Conservation (phyloP, 1,140 invertebrate species). For the Pseudoatta argentina region DNA sequence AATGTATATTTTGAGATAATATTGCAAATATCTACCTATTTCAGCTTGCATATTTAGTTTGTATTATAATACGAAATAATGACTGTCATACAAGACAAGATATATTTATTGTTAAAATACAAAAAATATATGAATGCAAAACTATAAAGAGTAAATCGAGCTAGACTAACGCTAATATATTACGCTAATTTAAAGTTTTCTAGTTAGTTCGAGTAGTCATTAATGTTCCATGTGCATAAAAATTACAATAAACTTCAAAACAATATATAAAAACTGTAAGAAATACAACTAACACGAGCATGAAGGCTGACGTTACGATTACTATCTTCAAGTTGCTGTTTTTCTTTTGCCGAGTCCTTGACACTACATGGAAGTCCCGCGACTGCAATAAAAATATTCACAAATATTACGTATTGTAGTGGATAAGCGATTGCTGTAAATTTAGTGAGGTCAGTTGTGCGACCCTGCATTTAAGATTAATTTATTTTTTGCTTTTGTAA, state of each 20-base stretch:
- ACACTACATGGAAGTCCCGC: constrained; percentile 67
- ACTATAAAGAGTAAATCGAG: too few relatives aligned
- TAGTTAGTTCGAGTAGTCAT: constrained; percentile 6
- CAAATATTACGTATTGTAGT: background rate
- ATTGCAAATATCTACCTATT: too few relatives aligned
- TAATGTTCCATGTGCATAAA: constrained; percentile 10
- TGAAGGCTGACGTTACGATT: background rate
- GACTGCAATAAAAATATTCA: constrained; percentile 63
- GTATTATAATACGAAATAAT: too few relatives aligned
- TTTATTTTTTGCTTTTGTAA: constrained; percentile 13
- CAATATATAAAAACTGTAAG: constrained; percentile 62
- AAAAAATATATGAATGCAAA: too few relatives aligned
- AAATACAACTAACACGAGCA: constrained; percentile 48
- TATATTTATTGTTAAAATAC: too few relatives aligned
- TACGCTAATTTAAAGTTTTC: background rate
- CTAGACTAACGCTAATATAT: background rate
- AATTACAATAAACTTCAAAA: constrained; percentile 10
- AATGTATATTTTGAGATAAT: too few relatives aligned
- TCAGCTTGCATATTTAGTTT: too few relatives aligned
- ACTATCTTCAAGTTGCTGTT: constrained; percentile 49
- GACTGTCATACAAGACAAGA: too few relatives aligned
- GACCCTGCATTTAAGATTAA: constrained; percentile 24
- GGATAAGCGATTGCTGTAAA: constrained; percentile 30
- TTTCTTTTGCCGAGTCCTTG: constrained; percentile 42
- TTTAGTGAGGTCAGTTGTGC: constrained; percentile 6